Evolutionary conservation across 2,888 invertebrate species (phyloP), one percentile per base, ranked within the genome.

Genomic region (Romanomermis culicivorax): DNA sequence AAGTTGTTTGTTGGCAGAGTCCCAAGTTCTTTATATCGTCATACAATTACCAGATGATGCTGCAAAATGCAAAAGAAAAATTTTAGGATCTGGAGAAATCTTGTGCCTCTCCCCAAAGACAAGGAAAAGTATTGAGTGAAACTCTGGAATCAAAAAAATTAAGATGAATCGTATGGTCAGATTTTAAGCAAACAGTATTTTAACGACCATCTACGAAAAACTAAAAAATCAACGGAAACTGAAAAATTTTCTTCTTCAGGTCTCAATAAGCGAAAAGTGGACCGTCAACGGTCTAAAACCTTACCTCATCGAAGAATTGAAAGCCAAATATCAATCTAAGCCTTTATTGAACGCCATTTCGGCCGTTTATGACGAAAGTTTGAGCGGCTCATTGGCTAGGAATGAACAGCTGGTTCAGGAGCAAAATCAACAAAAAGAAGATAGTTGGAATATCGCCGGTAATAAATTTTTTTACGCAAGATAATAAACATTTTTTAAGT

Each of bases 261-360:
- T 20, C 25, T 53, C 53, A 36, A n/a, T 53, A 4, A 42, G 36
- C 17, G 4, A 14, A 23, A 52, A 25, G 3, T 53, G 53, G 53
- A 29, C 53, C 3, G 45, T 53, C 17, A 20, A 30, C 23, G 45
- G 45, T 25, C 24, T 53, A 7, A 29, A 36, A 3, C 49, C 51
- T 3, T n/a, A 17, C 3, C 42, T 53, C 24, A 52, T 53, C n/a
- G 27, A 42, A n/a, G 36, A 29, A 36, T 27, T 53, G 7, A 3
- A 25, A 11, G n/a, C 23, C 2, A 53, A 53, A 3, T 7, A 25
- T n/a, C 23, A 48, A 17, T 25, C 47, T 4, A 53, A 17, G 20
- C 47, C 20, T 2, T n/a, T 53, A 25, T 24, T 53, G 4, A 23
- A 42, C n/a, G 47, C 53, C 36, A 36, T 36, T 11, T 11, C 17